A percentile compares a stretch with the other conserved stretches of the same genome.
These are phyloP conservation scores for Platycheirus albimanus DNA, from an alignment of 2,888 invertebrate genomes.

Conservation along the genomic window DNA sequence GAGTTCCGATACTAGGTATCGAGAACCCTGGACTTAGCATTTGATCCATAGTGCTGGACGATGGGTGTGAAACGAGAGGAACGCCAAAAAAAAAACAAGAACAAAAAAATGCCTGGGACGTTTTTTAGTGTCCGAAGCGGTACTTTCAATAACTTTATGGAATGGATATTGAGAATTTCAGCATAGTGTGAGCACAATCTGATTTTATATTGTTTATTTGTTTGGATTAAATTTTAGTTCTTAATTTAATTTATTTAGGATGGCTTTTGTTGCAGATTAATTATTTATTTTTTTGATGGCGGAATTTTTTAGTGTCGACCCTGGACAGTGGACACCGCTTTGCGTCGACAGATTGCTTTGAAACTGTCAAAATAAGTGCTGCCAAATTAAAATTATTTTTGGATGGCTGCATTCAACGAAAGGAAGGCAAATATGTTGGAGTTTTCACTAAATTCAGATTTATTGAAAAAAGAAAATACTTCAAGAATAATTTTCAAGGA, in stretches of 20 bases:
- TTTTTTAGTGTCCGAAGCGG: constrained; percentile 2
- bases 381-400: not conserved
- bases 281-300: constrained; percentile 35
- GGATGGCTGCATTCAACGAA: too few species aligned
- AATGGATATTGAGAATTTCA: not conserved
- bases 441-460: too few species aligned
- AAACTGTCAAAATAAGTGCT: constrained; percentile 41
- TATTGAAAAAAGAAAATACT: too few species aligned
- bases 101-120: not conserved
- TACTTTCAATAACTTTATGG: not conserved
- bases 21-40: constrained; percentile 95
- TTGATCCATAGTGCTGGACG: constrained; percentile 88
- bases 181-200: not conserved
- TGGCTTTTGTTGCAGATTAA: constrained; percentile 4
- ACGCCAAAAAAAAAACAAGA: not conserved
- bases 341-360: constrained; percentile 36
- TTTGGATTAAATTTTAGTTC: not conserved
- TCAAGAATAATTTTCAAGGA: too few species aligned
- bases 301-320: constrained; percentile 30
- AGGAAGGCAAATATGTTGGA: too few species aligned
- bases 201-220: not conserved
- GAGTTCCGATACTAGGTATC: constrained; percentile 95
- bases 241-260: not conserved
- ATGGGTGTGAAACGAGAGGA: not conserved
- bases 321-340: constrained; percentile 61